Evolutionary conservation across 2,797 vertebrate genomes (phyloP), one percentile per base, ranked within the genome.

Genomic region (Danio kyathit): DNA sequence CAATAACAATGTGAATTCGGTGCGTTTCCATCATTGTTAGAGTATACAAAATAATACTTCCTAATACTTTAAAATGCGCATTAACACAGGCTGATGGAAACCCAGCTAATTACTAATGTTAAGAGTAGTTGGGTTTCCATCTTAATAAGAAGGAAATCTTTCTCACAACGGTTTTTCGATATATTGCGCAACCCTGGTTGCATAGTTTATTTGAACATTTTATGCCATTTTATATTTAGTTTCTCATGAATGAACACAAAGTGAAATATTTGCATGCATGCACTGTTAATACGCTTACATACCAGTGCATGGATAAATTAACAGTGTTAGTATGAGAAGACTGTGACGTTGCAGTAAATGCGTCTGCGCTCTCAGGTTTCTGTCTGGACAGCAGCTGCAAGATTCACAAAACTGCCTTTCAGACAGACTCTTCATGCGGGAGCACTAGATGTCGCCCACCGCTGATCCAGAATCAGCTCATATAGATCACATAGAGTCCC

Each of bases 361-460:
- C 80, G 70, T 85, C 76, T 21, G 49, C 64, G 79, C 49, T 88
- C 89, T 93, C 84, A 60, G 71, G 77, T 94, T 93, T 92, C 91
- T 87, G 66, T 88, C 71, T 80, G 80, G 80, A 75, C 76, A 64
- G 74, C 90, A 91, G 87, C 90, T 90, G 89, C 88, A 81, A 86
- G 67, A 79, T 86, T 86, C 76, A 75, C 83, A 82, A 29, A 29
- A 29, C 29, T 72, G 81, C 75, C 82, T 83, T 79, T 29, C 29
- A 29, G 29, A 29, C 29, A 3, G 29, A 48, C n/a, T 17, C 64
- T n/a, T 19, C 43, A 21, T 7, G 6, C 2, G 0, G 60, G 60
- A 63, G 38, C 16, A 1, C 38, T 73, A 43, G 49, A 72, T 40
- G 57, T 41, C 49, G 3, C 61, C 43, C 56, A 19, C 38, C 9